Evolutionary conservation across 2,113 vertebrate species (phyloP).

Genomic region (Crocuta crocuta): DNA sequence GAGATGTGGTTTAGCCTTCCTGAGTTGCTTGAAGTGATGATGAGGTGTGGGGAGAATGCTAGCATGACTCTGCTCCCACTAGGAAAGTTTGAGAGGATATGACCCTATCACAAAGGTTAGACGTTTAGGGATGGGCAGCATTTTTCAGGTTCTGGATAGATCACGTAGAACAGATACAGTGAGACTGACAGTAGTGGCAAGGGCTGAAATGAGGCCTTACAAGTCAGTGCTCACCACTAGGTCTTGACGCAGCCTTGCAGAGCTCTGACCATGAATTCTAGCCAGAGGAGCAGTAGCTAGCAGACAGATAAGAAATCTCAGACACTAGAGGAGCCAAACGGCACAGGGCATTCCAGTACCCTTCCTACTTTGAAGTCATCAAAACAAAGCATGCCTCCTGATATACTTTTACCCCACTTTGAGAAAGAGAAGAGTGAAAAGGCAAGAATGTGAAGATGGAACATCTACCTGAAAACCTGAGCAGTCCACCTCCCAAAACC

Average conservation of each 20-base stretch:
- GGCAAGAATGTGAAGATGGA: not conserved
- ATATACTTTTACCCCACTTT: not conserved
- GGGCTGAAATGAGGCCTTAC: not conserved
- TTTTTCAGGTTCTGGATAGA: not conserved
- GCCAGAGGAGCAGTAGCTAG: not conserved
- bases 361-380: not conserved
- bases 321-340: not conserved
- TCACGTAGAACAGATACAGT: not conserved
- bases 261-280: not conserved
- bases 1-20: not conserved
- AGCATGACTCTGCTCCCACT: accelerated
- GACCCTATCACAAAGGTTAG: not conserved
- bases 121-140: not conserved
- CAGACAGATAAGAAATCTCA: not conserved
- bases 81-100: not conserved
- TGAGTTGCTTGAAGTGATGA: not conserved
- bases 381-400: not conserved
- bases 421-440: not conserved
- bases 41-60: not conserved
- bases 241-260: not conserved
- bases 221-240: not conserved
- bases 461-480: not conserved
- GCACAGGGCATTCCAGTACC: not conserved
- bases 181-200: not conserved
- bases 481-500: not conserved